These are phyloP conservation scores for Liopterus haemorrhoidalis DNA, from an alignment of 2,888 invertebrate genomes.

Conservation along the genomic window DNA sequence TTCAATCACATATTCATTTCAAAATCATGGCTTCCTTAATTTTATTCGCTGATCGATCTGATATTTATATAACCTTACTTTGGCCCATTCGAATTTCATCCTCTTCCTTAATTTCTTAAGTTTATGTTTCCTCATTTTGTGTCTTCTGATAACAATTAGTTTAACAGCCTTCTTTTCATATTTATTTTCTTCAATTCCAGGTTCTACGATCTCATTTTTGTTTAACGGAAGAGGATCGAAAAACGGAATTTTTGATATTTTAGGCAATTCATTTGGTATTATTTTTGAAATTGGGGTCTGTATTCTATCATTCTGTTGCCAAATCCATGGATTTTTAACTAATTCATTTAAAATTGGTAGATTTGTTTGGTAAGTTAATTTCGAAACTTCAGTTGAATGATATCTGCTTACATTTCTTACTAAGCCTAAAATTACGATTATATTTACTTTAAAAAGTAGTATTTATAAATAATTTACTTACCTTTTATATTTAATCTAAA, in stretches of 20 bases:
- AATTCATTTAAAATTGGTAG: conserved; percentile 1
- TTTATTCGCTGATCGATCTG: too few species aligned
- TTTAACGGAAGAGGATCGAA: conserved; percentile 25
- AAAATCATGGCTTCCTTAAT: too few species aligned
- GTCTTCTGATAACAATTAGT: conserved; percentile 68
- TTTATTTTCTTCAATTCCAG: conserved; percentile 34
- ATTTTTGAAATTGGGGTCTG: conserved; percentile 33
- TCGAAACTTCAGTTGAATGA: conserved; percentile 8
- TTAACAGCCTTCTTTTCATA: conserved; percentile 66
- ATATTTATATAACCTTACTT: conserved; percentile 44
- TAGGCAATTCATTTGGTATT: conserved; percentile 35
- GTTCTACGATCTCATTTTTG: conserved; percentile 35
- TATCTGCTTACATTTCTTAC: conserved; percentile 4
- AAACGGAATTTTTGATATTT: conserved; percentile 33
- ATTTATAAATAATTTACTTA: too few species aligned
- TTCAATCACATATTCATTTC: too few species aligned
- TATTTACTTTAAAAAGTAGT: too few species aligned
- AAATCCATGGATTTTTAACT: conserved; percentile 38
- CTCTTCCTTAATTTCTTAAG: conserved; percentile 70
- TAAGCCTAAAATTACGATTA: conserved; percentile 9
- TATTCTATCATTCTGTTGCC: conserved; percentile 37
- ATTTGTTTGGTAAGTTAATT: neutral
- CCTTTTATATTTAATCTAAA: too few species aligned
- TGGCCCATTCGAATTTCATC: conserved; percentile 72
- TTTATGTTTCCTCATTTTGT: conserved; percentile 86